Conservation (phyloP, 2,888 invertebrate genomes). For the Phragmatobia fuliginosa region DNA sequence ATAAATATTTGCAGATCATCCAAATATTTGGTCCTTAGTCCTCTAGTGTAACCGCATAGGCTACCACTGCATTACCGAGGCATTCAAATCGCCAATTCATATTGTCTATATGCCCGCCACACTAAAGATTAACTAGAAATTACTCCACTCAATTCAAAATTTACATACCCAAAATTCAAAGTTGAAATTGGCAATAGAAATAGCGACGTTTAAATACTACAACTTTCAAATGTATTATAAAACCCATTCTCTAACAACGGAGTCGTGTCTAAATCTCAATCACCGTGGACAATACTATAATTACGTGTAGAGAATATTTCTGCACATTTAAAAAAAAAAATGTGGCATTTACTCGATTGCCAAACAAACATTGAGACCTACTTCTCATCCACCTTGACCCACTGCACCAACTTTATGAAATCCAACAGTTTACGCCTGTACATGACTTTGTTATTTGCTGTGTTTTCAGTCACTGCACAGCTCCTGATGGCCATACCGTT, state of each 20-base stretch:
- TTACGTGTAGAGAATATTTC: conserved; percentile 47
- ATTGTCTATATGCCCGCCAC: background rate
- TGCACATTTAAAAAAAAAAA: conserved; percentile 45
- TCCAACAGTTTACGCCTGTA: conserved; percentile 46
- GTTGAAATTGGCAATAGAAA: conserved; percentile 44
- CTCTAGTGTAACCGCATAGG: no score
- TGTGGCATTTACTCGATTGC: conserved; percentile 49
- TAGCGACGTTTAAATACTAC: conserved; percentile 34
- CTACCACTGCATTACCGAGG: no score
- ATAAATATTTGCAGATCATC: no score
- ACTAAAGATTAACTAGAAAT: conserved; percentile 5
- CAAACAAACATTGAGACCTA: conserved; percentile 46
- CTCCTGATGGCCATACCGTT: background rate
- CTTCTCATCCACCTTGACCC: conserved; percentile 51
- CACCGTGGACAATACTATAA: conserved; percentile 55
- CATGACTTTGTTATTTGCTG: conserved; percentile 39
- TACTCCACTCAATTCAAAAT: conserved; percentile 26
- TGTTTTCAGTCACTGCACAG: background rate
- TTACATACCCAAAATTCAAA: conserved; percentile 42
- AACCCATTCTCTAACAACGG: conserved; percentile 36
- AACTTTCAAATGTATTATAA: conserved; percentile 32
- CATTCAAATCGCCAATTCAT: no score
- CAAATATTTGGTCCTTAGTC: no score
- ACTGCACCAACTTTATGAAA: conserved; percentile 47
- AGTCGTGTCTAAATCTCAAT: conserved; percentile 54